A percentile compares a stretch with the other conserved stretches of the same genome.
Conservation (phyloP, 2,888 invertebrate genomes). For the Dolomedes plantarius region DNA sequence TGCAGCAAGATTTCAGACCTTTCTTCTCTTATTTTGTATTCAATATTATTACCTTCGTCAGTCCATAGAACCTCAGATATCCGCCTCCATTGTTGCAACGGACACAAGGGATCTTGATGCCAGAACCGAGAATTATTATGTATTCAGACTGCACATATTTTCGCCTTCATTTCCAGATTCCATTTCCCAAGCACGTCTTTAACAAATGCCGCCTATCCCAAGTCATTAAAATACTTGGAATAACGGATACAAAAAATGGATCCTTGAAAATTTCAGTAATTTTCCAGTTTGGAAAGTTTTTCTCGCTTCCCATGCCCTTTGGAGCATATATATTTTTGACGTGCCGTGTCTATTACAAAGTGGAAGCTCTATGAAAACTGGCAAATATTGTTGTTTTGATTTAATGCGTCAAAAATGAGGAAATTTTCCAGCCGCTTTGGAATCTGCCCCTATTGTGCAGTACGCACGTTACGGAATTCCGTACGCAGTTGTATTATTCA, state of each 20-base stretch:
- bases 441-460: slow-evolving; percentile 26
- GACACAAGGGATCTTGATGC: slow-evolving; percentile 43
- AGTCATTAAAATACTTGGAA: slow-evolving; percentile 54
- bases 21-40: slow-evolving; percentile 55
- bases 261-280: slow-evolving; percentile 43
- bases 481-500: slow-evolving; percentile 24
- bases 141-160: slow-evolving; percentile 56
- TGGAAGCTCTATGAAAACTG: background rate
- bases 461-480: background rate
- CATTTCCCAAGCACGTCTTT: slow-evolving; percentile 42
- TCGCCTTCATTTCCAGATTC: slow-evolving; percentile 17
- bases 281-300: slow-evolving; percentile 29
- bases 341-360: background rate
- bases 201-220: slow-evolving; percentile 42
- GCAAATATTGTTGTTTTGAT: slow-evolving; percentile 64
- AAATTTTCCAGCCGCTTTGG: slow-evolving; percentile 26
- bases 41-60: slow-evolving; percentile 52
- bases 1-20: slow-evolving; percentile 29
- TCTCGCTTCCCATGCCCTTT: background rate
- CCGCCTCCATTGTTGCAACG: background rate
- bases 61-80: slow-evolving; percentile 17
- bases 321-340: slow-evolving; percentile 28
- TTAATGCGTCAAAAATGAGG: slow-evolving; percentile 50
- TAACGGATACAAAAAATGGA: slow-evolving; percentile 13
- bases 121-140: slow-evolving; percentile 48